phyloP scores from a whole-genome alignment of 2,888 invertebrate species.

The Acanthosepion lycidas region DNA sequence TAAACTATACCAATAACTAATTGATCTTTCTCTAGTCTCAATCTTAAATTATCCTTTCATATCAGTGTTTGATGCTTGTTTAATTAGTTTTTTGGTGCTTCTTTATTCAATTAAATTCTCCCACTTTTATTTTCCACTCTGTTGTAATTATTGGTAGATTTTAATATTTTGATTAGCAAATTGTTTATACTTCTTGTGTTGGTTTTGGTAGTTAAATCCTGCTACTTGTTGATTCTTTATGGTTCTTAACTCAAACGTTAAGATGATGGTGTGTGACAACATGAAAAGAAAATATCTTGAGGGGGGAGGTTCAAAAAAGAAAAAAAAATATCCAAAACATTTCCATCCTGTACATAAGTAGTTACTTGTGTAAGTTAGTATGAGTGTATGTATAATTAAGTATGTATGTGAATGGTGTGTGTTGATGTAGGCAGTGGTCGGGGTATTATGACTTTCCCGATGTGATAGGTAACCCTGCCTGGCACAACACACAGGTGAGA shows the following conservation, averaged over 20 bases:
- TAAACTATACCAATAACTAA: not conserved
- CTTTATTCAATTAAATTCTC: not conserved
- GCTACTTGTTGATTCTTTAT: constrained; percentile 33
- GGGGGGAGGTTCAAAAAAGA: not conserved
- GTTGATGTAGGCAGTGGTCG: not conserved
- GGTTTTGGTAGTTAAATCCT: not conserved
- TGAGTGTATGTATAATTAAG: constrained; percentile 24
- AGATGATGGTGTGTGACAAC: constrained; percentile 22
- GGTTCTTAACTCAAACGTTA: constrained; percentile 33
- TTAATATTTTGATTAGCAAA: not conserved
- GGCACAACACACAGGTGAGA: not conserved
- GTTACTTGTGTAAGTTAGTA: not conserved
- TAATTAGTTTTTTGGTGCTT: not conserved
- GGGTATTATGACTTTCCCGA: not conserved
- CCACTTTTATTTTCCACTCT: not conserved
- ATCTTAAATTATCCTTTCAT: not conserved
- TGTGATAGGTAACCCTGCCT: constrained; percentile 33
- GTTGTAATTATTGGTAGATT: not conserved
- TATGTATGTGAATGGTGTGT: not conserved
- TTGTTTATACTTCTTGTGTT: not conserved
- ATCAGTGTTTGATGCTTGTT: not conserved
- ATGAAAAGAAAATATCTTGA: not conserved
- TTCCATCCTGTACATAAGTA: constrained; percentile 18
- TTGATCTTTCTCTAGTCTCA: not conserved
- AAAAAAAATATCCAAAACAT: constrained; percentile 14